Conservation (phyloP, 2,888 invertebrate genomes). For the Leucophenga montana region DNA sequence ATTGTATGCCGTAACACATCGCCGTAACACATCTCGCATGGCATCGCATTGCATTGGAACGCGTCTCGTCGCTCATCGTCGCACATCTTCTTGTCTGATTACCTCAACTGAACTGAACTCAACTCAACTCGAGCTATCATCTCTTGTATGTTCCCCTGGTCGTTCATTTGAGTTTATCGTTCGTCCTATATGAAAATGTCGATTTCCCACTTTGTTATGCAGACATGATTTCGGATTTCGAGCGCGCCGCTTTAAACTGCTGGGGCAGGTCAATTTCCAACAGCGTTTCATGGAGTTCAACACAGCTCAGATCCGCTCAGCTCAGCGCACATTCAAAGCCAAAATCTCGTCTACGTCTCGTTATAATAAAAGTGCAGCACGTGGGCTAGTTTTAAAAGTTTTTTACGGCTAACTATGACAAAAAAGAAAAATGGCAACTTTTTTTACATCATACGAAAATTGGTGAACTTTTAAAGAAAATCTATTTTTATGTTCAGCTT, state of each 20-base stretch:
- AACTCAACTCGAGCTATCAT: neutral
- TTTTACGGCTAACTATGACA: too few relatives aligned
- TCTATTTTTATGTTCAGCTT: too few relatives aligned
- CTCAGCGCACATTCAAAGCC: neutral
- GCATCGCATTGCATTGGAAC: neutral
- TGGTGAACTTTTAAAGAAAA: too few relatives aligned
- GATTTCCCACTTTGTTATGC: constrained; percentile 24
- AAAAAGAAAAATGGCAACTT: too few relatives aligned
- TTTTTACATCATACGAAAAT: too few relatives aligned
- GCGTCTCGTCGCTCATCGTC: neutral
- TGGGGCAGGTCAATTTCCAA: constrained; percentile 22
- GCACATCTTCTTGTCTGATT: constrained; percentile 3
- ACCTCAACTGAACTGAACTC: constrained; percentile 1
- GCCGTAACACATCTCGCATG: neutral
- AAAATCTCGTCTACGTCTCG: neutral
- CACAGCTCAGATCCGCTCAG: neutral
- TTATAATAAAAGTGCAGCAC: constrained; percentile 1
- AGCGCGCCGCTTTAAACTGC: neutral
- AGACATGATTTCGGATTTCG: constrained; percentile 8
- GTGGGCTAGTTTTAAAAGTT: too few relatives aligned
- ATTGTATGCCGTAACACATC: constrained; percentile 8
- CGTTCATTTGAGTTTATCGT: neutral
- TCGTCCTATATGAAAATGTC: constrained; percentile 22
- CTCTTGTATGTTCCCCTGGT: neutral
- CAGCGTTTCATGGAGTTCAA: neutral